Base-by-base conservation (phyloP, 2,888 invertebrate species). In the Tineola bisselliella region DNA sequence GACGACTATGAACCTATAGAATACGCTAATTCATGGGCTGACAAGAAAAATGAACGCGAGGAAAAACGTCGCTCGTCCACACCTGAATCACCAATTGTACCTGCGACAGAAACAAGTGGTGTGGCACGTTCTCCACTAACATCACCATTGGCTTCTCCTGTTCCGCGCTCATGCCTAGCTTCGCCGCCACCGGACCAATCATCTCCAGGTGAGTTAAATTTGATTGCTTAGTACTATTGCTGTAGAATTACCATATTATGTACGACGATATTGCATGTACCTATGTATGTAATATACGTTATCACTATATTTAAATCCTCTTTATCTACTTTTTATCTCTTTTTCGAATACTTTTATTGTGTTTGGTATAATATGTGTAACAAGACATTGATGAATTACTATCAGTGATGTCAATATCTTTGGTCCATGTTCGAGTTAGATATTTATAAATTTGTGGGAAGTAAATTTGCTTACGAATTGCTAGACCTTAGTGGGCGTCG, bases 101-200 rank as follows among this genome's bases (percentile, higher is more conserved):
- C 54, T 63, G 72, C 69, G 52, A 71, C 69, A 18, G 77, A 75
- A 62, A 66, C 68, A 64, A 80, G 75, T 62, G 77, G 74, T 43
- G 68, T 67, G 15, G 64, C 72, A 38, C 73, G 70, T 56, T 80
- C 84, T n/a, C 81, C 80, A 52, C 72, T 82, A 30, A 71, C 74
- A 60, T 79, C 86, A 18, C 84, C 84, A 30, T 68, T 76, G 62
- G 78, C 77, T 19, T 84, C 84, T 30, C 84, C 86, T 57, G 82
- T 82, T 59, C 81, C 75, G 61, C 77, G 73, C 61, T 68, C 72
- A 48, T 68, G 70, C 19, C 71, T 71, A 56, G 69, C 76, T 13
- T 75, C 83, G 30, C 76, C 81, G 31, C 76, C 81, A 44, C 75
- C 78, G 17, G 66, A 63, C 6, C 67, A 67, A 8, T 65, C 66